phyloP scores from a whole-genome alignment of 2,888 invertebrate species.

The Pachliopta kotzebuea region DNA sequence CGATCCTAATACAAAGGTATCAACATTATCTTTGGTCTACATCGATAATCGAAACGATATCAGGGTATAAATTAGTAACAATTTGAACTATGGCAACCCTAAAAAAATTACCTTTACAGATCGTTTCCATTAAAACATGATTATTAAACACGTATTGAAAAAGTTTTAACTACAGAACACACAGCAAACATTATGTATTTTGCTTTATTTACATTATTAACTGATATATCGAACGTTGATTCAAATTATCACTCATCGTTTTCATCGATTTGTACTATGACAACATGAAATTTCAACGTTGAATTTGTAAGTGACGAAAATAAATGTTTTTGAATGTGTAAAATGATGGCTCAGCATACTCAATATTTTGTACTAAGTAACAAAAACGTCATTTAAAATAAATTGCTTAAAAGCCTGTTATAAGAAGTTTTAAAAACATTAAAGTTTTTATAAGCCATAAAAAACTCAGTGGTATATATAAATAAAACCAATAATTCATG shows the following conservation, averaged over 20 bases:
- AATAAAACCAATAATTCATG: background rate
- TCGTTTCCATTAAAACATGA: conserved; percentile 16
- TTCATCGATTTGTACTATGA: conserved; percentile 51
- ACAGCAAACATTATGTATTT: conserved; percentile 14
- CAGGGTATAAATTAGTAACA: conserved; percentile 11
- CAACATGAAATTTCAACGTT: conserved; percentile 43
- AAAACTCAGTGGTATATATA: background rate
- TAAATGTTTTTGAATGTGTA: background rate
- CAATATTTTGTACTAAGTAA: background rate
- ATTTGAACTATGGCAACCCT: conserved; percentile 11
- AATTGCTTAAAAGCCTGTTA: background rate
- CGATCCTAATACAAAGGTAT: conserved; percentile 38
- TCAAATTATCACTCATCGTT: conserved; percentile 29
- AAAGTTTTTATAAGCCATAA: background rate
- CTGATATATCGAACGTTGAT: conserved; percentile 10
- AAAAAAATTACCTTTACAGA: conserved; percentile 7
- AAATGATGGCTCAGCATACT: background rate
- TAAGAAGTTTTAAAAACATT: background rate
- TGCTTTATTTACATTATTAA: background rate
- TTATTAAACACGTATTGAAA: conserved; percentile 25
- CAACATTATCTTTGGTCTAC: conserved; percentile 49
- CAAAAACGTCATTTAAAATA: background rate
- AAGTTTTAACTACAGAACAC: conserved; percentile 24
- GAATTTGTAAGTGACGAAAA: background rate
- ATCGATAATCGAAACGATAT: conserved; percentile 49